phyloP scores from a whole-genome alignment of 1,140 invertebrate species.

The Drosophila mauritiana region DNA sequence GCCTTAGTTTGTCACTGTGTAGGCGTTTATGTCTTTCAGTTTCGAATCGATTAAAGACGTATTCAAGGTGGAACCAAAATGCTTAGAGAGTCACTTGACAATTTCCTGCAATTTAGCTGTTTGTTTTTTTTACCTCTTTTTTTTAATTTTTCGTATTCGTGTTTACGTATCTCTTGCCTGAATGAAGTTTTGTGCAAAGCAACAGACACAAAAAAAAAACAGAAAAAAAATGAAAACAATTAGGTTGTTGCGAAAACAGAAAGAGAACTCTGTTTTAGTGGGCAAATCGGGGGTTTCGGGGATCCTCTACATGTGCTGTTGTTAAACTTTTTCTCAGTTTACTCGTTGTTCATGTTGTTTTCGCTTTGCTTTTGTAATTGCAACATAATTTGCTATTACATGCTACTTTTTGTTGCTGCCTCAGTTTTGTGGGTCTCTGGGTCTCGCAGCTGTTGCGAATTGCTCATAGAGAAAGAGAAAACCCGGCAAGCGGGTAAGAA shows the following conservation, averaged over 20 bases:
- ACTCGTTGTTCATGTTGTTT: conserved; percentile 46
- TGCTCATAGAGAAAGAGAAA: conserved; percentile 26
- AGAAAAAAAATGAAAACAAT: conserved; percentile 63
- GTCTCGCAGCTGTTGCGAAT: conserved; percentile 72
- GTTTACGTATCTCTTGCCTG: conserved; percentile 36
- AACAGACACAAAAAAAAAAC: conserved; percentile 3
- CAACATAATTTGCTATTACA: conserved; percentile 83
- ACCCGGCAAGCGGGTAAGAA: conserved; percentile 6
- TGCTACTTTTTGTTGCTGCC: conserved; percentile 58
- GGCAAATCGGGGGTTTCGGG: background rate
- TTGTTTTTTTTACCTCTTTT: conserved; percentile 19
- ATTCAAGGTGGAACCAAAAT: conserved; percentile 74
- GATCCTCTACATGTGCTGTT: conserved; percentile 54
- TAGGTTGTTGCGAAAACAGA: conserved; percentile 53
- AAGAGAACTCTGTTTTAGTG: conserved; percentile 33
- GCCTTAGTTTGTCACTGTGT: conserved; percentile 36
- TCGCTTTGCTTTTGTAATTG: conserved; percentile 77
- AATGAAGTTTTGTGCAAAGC: conserved; percentile 39
- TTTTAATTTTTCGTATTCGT: conserved; percentile 20
- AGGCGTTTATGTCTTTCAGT: conserved; percentile 17
- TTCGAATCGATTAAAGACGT: conserved; percentile 53
- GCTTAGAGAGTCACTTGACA: conserved; percentile 46
- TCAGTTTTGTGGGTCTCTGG: conserved; percentile 78
- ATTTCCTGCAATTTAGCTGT: conserved; percentile 72
- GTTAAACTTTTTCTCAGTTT: conserved; percentile 52